phyloP scores from a whole-genome alignment of 2,797 vertebrate species.

The Sarcophilus harrisii region DNA sequence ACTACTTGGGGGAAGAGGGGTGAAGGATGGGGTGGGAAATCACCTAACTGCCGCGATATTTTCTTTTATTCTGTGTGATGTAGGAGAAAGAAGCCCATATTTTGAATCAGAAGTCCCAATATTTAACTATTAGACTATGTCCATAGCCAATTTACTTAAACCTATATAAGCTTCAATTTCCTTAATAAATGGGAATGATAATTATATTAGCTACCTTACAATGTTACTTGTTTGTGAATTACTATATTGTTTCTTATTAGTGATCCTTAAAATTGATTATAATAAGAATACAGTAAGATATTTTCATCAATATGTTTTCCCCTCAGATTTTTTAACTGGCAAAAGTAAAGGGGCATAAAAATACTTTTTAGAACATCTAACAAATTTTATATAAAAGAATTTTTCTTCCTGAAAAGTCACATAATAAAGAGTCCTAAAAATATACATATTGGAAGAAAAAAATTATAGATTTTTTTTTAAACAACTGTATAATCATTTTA shows the following conservation, averaged over 20 bases:
- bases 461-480: not conserved
- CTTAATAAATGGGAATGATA: not conserved
- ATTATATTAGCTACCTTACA: not conserved
- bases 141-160: constrained; percentile 25
- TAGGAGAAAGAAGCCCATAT: not conserved
- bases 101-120: not conserved
- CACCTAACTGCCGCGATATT: not conserved
- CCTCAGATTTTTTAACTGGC: constrained; percentile 2
- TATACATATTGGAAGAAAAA: not conserved
- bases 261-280: constrained; percentile 12
- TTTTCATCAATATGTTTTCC: not conserved
- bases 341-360: not conserved
- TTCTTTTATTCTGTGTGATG: not conserved
- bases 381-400: not conserved
- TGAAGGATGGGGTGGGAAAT: not conserved
- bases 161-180: not conserved
- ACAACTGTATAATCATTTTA: constrained; percentile 31
- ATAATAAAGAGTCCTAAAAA: not conserved
- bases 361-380: not conserved
- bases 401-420: not conserved
- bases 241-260: constrained; percentile 5
- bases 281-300: constrained; percentile 26
- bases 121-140: not conserved
- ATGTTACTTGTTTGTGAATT: not conserved
- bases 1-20: not conserved